These are phyloP conservation scores for Sphinx pinastri DNA, from an alignment of 2,888 invertebrate species.

Conservation along the genomic window DNA sequence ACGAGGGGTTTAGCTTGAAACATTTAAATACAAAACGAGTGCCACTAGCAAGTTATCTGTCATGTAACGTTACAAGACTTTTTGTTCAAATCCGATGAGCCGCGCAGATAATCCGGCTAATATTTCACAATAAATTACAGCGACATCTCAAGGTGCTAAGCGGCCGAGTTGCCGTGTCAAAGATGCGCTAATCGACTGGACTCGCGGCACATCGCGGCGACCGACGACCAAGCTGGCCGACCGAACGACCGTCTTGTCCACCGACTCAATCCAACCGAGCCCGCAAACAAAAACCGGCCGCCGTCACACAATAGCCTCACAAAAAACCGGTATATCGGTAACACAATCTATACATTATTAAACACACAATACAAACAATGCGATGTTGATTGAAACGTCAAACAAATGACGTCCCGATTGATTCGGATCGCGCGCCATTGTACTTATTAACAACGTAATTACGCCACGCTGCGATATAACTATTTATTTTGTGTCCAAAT, in stretches of 20 bases:
- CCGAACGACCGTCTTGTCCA: slow-evolving; percentile 12
- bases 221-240: slow-evolving; percentile 37
- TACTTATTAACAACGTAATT: slow-evolving; percentile 81
- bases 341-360: slow-evolving; percentile 81
- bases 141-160: slow-evolving; percentile 61
- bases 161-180: slow-evolving; percentile 37
- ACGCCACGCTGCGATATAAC: slow-evolving; percentile 77
- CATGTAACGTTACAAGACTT: slow-evolving; percentile 13
- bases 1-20: background rate
- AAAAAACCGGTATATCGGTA: slow-evolving; percentile 80
- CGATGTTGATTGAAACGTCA: slow-evolving; percentile 83
- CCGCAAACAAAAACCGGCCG: slow-evolving; percentile 61
- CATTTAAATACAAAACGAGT: background rate
- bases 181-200: background rate
- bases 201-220: too few species aligned
- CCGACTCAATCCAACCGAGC: slow-evolving; percentile 27
- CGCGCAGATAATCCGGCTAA: slow-evolving; percentile 52
- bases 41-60: slow-evolving; percentile 15
- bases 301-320: slow-evolving; percentile 62
- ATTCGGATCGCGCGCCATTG: slow-evolving; percentile 71
- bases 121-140: slow-evolving; percentile 71
- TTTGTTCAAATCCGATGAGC: slow-evolving; percentile 16
- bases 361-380: slow-evolving; percentile 82
- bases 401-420: slow-evolving; percentile 76
- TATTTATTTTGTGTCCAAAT: slow-evolving; percentile 79